These are phyloP conservation scores for Corythaeola cristata DNA, from an alignment of 2,113 vertebrate species.

Conservation along the genomic window DNA sequence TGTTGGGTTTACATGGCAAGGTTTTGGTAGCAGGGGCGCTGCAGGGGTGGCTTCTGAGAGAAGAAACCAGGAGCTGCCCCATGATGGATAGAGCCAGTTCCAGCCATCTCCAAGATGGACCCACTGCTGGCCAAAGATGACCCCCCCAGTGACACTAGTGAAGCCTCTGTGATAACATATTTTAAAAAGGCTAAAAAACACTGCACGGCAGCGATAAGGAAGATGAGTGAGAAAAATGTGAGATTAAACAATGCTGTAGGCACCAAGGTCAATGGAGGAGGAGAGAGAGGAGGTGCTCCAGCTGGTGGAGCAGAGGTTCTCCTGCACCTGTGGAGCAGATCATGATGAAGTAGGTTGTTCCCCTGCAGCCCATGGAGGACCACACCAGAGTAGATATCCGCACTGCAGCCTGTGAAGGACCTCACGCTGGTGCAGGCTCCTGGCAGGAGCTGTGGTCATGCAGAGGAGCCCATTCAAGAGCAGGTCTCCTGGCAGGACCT, in stretches of 20 bases:
- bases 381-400: background rate
- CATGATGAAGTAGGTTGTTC: background rate
- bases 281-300: background rate
- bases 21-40: background rate
- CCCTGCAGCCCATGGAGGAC: background rate
- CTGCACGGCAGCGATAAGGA: background rate
- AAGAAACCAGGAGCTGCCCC: background rate
- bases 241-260: background rate
- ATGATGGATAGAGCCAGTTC: background rate
- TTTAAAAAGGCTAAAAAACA: background rate
- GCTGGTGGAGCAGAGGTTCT: background rate
- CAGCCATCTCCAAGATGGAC: background rate
- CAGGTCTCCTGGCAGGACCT: background rate
- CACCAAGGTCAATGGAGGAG: too few relatives aligned
- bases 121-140: background rate
- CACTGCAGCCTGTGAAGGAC: background rate
- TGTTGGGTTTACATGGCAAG: too few relatives aligned
- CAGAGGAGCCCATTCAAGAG: background rate
- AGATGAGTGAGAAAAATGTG: background rate
- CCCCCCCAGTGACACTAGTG: background rate
- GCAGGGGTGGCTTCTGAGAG: background rate
- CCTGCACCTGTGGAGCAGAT: background rate
- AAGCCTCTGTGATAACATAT: background rate
- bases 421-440: background rate
- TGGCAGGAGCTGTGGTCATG: background rate